Evolutionary conservation across 1,140 invertebrate species (phyloP), one percentile per base, ranked within the genome.

Genomic region (Pentalonia nigronervosa): DNA sequence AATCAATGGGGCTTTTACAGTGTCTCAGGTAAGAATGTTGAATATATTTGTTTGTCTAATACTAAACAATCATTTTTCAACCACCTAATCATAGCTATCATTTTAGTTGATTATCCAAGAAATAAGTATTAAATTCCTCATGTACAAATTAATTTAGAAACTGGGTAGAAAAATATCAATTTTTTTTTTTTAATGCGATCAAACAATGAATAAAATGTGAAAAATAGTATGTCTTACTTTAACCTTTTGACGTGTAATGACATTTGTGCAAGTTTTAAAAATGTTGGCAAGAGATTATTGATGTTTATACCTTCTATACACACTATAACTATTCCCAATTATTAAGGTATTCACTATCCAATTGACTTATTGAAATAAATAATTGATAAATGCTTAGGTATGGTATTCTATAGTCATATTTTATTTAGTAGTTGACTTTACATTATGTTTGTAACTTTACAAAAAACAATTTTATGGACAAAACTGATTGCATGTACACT

Each of bases 1-100:
- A 94, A 94, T 96, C 95, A 2, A 95, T 96, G 94, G 97, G 97
- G 94, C 96, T 98, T 81, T 94, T 97, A 34, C 97, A 97, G 95
- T 97, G 97, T 94, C 95, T 97, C 93, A 96, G 96, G 96, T 97
- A 95, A 94, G 94, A 76, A 92, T 83, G 6, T 56, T 41, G 34
- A n/a, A 88, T 21, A 17, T 76, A 67, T 60, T 60, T 60, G 56
- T 30, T 67, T 14, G 14, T n/a, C 2, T 6, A 17, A 7, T 76
- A 6, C 30, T 34, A n/a, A 53, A 53, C 50, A 23, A 21, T 76
- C 11, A n/a, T n/a, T 76, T n/a, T 76, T 17, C 4, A 76, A 76
- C 17, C 4, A 76, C n/a, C 30, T 34, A n/a, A 76, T 76, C 60
- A 7, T 76, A 76, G 14, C 30, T n/a, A 67, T 3, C 14, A n/a